These are phyloP conservation scores for Platichthys flesus DNA, from an alignment of 2,113 vertebrate genomes.

Conservation along the genomic window DNA sequence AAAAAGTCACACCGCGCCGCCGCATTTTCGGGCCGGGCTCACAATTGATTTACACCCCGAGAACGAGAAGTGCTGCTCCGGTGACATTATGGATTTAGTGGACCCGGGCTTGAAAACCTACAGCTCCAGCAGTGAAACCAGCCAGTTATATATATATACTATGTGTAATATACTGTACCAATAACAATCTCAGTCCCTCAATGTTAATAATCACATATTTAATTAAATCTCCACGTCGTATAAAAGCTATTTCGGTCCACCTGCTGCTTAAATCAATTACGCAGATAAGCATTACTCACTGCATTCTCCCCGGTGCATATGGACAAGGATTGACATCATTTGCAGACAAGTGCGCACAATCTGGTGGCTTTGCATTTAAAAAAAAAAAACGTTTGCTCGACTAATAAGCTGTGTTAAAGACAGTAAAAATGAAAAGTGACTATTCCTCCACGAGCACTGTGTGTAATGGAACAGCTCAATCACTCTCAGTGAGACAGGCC, in stretches of 20 bases:
- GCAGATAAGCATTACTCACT: neutral
- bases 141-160: neutral
- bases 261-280: slow-evolving; percentile 20
- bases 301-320: neutral
- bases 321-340: slow-evolving; percentile 9
- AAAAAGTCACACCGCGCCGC: slow-evolving; percentile 15
- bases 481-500: slow-evolving; percentile 22
- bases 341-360: slow-evolving; percentile 19
- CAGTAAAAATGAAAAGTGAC: slow-evolving; percentile 53
- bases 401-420: slow-evolving; percentile 25
- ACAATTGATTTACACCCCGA: slow-evolving; percentile 33
- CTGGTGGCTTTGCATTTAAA: slow-evolving; percentile 5
- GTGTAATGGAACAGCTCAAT: slow-evolving; percentile 47
- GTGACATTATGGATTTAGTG: slow-evolving; percentile 53
- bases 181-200: neutral
- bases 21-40: slow-evolving; percentile 15
- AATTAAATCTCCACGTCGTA: neutral
- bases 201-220: slow-evolving; percentile 17
- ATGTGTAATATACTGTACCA: neutral
- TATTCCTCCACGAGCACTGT: slow-evolving; percentile 22
- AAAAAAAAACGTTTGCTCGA: slow-evolving; percentile 38
- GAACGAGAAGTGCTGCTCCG: slow-evolving; percentile 28
- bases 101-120: slow-evolving; percentile 26
- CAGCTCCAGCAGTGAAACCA: slow-evolving; percentile 9
- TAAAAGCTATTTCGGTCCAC: slow-evolving; percentile 8